A percentile compares a stretch with the other conserved stretches of the same genome.
phyloP scores from a whole-genome alignment of 2,797 vertebrate species.

The Intellagama lesueurii region DNA sequence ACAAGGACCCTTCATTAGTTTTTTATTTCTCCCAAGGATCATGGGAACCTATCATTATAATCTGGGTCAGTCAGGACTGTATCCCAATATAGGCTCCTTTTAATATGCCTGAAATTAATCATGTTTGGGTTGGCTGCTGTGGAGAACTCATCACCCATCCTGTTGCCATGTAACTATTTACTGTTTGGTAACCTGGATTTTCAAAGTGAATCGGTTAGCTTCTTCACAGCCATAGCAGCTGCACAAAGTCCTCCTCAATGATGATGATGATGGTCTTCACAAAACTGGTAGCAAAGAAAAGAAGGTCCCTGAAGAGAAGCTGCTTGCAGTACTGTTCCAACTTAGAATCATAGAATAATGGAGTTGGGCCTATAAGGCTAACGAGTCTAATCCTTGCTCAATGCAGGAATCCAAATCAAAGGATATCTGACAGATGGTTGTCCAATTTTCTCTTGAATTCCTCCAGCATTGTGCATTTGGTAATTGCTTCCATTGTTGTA shows the following conservation, averaged over 20 bases:
- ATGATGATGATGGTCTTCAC: neutral
- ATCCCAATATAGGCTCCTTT: neutral
- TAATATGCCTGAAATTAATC: neutral
- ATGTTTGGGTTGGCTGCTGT: neutral
- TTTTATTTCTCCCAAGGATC: neutral
- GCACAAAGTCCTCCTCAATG: neutral
- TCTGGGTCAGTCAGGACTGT: neutral
- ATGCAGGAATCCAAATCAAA: no score
- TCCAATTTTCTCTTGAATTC: no score
- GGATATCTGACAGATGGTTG: no score
- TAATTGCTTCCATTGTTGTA: no score
- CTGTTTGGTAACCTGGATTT: neutral
- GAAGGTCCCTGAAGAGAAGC: rapidly evolving
- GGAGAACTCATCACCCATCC: neutral
- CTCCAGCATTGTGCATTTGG: no score
- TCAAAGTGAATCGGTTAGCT: neutral
- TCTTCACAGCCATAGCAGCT: rapidly evolving
- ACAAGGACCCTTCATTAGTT: neutral
- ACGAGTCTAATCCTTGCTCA: no score
- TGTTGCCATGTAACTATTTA: neutral
- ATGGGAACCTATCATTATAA: neutral
- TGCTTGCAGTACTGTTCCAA: neutral
- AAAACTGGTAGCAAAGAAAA: neutral
- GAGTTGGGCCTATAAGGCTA: no score
- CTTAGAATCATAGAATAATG: no score